Conservation (phyloP, 2,888 invertebrate species). For the Cryptus viduatorius region DNA sequence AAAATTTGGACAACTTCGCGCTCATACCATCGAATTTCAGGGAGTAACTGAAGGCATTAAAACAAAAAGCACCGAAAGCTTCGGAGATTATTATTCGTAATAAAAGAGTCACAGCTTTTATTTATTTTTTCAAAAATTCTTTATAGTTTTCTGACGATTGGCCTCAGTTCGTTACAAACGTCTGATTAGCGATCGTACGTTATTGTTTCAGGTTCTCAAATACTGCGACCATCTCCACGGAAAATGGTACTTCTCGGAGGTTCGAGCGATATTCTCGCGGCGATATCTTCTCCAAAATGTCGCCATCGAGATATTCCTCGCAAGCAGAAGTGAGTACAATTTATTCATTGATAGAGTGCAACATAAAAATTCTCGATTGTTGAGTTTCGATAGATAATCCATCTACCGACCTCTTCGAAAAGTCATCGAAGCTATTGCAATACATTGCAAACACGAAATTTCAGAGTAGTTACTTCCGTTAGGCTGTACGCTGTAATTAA, state of each 20-base stretch:
- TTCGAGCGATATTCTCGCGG: slow-evolving; percentile 98
- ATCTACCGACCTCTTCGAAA: neutral
- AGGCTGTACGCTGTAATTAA: neutral
- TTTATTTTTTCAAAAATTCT: too few relatives aligned
- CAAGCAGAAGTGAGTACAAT: slow-evolving; percentile 96
- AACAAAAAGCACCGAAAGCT: too few relatives aligned
- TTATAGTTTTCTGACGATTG: too few relatives aligned
- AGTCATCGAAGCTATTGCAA: neutral
- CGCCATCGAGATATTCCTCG: slow-evolving; percentile 99
- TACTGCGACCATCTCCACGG: slow-evolving; percentile 99
- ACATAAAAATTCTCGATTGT: neutral
- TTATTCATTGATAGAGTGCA: neutral
- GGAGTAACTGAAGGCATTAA: too few relatives aligned
- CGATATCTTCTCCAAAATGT: slow-evolving; percentile 98
- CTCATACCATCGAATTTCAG: too few relatives aligned
- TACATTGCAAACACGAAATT: neutral
- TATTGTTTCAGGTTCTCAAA: slow-evolving; percentile 92
- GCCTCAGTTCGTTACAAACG: neutral
- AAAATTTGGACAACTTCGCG: too few relatives aligned
- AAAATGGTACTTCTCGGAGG: slow-evolving; percentile 99
- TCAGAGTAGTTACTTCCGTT: too few relatives aligned
- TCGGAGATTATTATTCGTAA: too few relatives aligned
- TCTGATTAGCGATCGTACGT: slow-evolving; percentile 47
- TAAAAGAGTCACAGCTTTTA: too few relatives aligned
- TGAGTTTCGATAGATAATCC: neutral